These are phyloP conservation scores for Dromiciops gliroides DNA, from an alignment of 2,113 vertebrate genomes.

Conservation along the genomic window DNA sequence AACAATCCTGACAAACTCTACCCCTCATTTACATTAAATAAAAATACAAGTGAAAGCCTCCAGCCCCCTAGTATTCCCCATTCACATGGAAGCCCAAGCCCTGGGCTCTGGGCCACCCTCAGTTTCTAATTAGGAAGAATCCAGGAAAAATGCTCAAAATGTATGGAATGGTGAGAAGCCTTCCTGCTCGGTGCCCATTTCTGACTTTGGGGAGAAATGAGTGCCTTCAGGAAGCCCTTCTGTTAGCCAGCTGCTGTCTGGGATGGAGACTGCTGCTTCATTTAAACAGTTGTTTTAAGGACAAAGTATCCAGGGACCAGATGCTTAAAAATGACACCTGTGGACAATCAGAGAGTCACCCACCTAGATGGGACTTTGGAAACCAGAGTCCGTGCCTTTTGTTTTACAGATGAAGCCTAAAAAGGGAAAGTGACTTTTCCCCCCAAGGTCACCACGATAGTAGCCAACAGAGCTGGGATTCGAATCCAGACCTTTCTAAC, in stretches of 20 bases:
- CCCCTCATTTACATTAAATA: constrained; percentile 31
- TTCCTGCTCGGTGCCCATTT: not conserved
- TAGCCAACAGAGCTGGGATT: not conserved
- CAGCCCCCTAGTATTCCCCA: constrained; percentile 9
- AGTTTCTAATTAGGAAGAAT: not conserved
- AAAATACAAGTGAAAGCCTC: constrained; percentile 40
- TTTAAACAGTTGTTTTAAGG: not conserved
- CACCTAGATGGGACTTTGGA: not conserved
- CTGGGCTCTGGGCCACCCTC: fast-evolving
- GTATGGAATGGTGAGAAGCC: fast-evolving
- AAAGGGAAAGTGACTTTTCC: not conserved
- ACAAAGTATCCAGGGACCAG: not conserved
- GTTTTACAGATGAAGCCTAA: not conserved
- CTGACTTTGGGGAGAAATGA: fast-evolving
- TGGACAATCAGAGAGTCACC: not conserved
- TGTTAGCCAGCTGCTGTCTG: not conserved
- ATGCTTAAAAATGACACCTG: not conserved
- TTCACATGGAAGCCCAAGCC: constrained; percentile 33
- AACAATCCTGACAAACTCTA: constrained; percentile 56
- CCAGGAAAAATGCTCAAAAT: not conserved
- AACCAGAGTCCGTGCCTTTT: not conserved
- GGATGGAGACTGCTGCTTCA: not conserved
- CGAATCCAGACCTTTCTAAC: not conserved
- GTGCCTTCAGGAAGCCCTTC: not conserved
- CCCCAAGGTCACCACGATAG: not conserved